These are phyloP conservation scores for Brachyhypopomus gauderio DNA, from an alignment of 2,113 vertebrate genomes.

Conservation along the genomic window DNA sequence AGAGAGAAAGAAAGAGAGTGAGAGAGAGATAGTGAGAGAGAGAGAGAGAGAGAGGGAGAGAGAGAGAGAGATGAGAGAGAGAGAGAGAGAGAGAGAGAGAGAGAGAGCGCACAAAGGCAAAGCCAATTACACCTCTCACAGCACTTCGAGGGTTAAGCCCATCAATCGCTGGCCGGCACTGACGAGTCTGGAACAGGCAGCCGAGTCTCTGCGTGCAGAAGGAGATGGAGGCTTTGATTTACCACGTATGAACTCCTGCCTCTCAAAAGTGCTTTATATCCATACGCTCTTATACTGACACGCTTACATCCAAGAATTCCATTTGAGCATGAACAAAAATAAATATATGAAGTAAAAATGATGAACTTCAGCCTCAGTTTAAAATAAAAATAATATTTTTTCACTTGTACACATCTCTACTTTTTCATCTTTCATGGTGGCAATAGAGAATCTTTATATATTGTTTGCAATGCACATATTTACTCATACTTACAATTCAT, in stretches of 20 bases:
- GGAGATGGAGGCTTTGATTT: conserved; percentile 30
- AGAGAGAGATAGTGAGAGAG: conserved; percentile 21
- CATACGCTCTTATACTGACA: neutral
- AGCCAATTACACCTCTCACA: conserved; percentile 47
- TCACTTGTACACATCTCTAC: no score
- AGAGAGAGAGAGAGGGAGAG: conserved; percentile 15
- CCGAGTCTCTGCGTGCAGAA: neutral
- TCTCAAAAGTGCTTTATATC: neutral
- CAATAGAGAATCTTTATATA: no score
- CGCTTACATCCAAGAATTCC: conserved; percentile 6
- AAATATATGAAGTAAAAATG: neutral
- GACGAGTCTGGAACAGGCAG: conserved; percentile 43
- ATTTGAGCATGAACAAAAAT: neutral
- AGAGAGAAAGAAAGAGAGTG: conserved; percentile 12
- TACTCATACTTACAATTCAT: neutral
- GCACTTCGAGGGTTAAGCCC: conserved; percentile 51
- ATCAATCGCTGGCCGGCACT: conserved; percentile 38
- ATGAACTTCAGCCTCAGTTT: neutral
- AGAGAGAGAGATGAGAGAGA: conserved; percentile 2
- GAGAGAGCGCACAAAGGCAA: conserved; percentile 44
- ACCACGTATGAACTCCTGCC: neutral
- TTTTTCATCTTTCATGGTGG: neutral
- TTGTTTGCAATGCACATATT: no score
- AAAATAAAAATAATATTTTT: neutral
- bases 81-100: conserved; percentile 14